A percentile compares a stretch with the other conserved stretches of the same genome.
Conservation (phyloP, 2,113 vertebrate species). For the Gnathonemus longibarbis region DNA sequence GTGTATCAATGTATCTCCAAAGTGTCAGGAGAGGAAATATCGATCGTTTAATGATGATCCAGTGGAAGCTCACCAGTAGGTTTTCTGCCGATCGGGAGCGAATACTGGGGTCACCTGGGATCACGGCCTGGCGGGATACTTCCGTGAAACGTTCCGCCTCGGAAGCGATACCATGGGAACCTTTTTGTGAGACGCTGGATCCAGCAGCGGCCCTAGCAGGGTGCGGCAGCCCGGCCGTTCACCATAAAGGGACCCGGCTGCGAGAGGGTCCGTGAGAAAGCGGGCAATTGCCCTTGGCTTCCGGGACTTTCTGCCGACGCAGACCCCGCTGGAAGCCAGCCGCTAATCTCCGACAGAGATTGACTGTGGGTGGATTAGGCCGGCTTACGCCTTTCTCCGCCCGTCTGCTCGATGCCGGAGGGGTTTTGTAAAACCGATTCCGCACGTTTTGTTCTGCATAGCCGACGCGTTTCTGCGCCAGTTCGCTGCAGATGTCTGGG, state of each 20-base stretch:
- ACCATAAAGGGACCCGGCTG: not conserved
- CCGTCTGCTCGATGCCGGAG: not conserved
- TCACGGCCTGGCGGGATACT: not conserved
- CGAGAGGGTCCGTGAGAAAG: not conserved
- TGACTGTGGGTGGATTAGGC: conserved; percentile 22
- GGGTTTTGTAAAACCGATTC: not conserved
- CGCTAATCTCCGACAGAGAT: conserved; percentile 20
- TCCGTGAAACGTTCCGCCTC: not conserved
- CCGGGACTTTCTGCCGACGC: not conserved
- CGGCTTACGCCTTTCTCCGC: conserved; percentile 3
- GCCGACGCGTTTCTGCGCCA: not conserved
- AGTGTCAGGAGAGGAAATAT: not conserved
- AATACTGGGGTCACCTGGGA: not conserved
- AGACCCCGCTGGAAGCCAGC: not conserved
- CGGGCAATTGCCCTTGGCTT: not conserved
- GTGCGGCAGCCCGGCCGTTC: not conserved
- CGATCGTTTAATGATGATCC: not conserved
- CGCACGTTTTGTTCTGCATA: not conserved
- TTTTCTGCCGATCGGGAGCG: not conserved
- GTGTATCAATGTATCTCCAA: not conserved
- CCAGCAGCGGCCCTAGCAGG: not conserved
- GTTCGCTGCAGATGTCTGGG: not conserved
- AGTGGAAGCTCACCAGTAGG: not conserved
- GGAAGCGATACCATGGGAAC: not conserved
- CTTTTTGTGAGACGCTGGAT: not conserved